These are phyloP conservation scores for Typhlichthys subterraneus DNA, from an alignment of 2,797 vertebrate genomes.

Conservation along the genomic window DNA sequence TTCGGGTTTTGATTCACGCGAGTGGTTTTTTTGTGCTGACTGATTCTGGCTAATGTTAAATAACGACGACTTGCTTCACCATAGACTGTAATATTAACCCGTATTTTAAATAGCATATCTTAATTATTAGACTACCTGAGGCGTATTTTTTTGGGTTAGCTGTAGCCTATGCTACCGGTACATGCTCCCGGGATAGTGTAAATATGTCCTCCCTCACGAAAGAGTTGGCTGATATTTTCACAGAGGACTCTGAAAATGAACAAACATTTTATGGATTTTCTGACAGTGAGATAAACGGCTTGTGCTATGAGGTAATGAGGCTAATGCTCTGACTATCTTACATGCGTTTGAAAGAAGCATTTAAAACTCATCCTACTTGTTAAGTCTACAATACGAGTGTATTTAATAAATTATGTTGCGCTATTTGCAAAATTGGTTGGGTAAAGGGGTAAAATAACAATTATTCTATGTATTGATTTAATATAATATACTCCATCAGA, in stretches of 20 bases:
- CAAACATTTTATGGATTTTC: conserved; percentile 74
- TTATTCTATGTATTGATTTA: not conserved
- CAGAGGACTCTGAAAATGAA: conserved; percentile 68
- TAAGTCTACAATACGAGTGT: no score
- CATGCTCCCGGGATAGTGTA: conserved; percentile 16
- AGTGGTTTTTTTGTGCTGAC: no score
- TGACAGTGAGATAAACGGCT: conserved; percentile 53
- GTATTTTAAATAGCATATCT: no score
- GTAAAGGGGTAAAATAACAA: no score
- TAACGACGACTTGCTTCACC: no score
- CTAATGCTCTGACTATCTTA: no score
- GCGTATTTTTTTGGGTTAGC: not conserved
- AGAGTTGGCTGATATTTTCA: conserved; percentile 61
- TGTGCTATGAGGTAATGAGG: conserved; percentile 34
- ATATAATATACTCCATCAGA: conserved; percentile 27
- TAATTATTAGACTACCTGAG: not conserved
- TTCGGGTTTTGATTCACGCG: no score
- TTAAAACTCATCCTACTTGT: not conserved
- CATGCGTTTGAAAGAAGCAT: no score
- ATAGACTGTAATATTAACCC: no score
- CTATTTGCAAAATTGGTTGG: no score
- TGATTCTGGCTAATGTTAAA: no score
- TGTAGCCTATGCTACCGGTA: not conserved
- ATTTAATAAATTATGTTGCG: no score
- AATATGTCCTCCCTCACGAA: conserved; percentile 10